Evolutionary conservation across 2,888 invertebrate genomes (phyloP).

Genomic region (Dryococelus australis): DNA sequence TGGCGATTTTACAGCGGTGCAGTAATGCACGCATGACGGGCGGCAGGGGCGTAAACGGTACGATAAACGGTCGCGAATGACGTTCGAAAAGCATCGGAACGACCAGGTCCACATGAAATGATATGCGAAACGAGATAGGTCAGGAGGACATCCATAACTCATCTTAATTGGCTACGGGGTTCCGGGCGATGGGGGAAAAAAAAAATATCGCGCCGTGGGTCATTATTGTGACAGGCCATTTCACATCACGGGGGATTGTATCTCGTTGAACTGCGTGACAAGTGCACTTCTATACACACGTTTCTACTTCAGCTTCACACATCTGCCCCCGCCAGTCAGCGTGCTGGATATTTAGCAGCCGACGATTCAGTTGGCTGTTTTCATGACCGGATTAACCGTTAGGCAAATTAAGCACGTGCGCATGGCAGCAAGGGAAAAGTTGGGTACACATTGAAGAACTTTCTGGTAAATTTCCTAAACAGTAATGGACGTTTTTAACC

Average conservation of each 20-base stretch:
- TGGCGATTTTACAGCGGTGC: neutral
- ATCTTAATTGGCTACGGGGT: neutral
- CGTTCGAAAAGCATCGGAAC: neutral
- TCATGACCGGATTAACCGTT: too few species aligned
- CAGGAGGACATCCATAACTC: conserved; percentile 8
- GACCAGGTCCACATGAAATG: neutral
- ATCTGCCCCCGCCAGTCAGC: neutral
- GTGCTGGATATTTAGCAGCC: neutral
- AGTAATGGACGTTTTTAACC: too few species aligned
- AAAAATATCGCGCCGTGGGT: neutral
- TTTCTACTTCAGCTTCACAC: neutral
- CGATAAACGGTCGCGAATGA: neutral
- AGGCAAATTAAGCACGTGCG: too few species aligned
- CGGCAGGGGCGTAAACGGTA: neutral
- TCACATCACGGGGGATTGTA: neutral
- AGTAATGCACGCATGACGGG: neutral
- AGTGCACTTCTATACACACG: neutral
- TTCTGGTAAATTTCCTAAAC: too few species aligned
- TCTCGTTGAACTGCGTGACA: neutral
- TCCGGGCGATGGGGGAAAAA: neutral
- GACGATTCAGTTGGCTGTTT: neutral
- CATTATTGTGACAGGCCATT: conserved; percentile 1
- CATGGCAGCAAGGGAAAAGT: too few species aligned
- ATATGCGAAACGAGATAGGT: conserved; percentile 11
- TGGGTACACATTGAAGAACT: too few species aligned